Evolutionary conservation across 2,113 vertebrate species (phyloP).

Genomic region (Psilopsiagon aymara): DNA sequence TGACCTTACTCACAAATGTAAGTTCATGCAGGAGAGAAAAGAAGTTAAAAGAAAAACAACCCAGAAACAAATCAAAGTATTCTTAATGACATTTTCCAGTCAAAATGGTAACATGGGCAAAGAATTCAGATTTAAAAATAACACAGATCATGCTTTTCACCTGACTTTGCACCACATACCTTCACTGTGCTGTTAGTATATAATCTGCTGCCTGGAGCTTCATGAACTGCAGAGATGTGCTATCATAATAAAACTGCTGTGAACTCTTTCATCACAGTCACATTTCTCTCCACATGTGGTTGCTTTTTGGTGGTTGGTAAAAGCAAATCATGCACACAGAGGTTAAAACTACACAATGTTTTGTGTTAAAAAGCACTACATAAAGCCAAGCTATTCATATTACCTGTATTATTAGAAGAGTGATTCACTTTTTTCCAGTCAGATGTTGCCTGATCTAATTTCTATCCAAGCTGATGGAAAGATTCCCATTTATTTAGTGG

Average conservation of each 20-base stretch:
- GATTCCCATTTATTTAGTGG: not conserved
- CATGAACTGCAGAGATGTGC: not conserved
- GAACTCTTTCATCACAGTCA: not conserved
- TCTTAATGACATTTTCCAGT: not conserved
- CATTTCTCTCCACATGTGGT: not conserved
- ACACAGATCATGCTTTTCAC: not conserved
- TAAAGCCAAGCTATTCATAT: not conserved
- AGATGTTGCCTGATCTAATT: not conserved
- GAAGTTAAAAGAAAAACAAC: not conserved
- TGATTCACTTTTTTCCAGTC: conserved; percentile 40
- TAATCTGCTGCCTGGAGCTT: not conserved
- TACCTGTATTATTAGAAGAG: conserved; percentile 3
- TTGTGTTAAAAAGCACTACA: not conserved
- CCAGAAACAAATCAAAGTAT: not conserved
- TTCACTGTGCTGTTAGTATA: not conserved
- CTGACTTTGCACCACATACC: not conserved
- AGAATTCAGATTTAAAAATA: not conserved
- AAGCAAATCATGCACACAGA: not conserved
- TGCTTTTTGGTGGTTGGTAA: not conserved
- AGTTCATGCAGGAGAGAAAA: not conserved
- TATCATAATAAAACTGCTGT: not conserved
- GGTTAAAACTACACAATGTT: not conserved
- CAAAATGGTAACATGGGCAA: not conserved
- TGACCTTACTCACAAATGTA: not conserved
- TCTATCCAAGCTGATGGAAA: not conserved